Percentiles rank a stretch among this genome's conserved stretches.
These are phyloP conservation scores for Atrichornis clamosus DNA, from an alignment of 2,113 vertebrate species.

Conservation along the genomic window DNA sequence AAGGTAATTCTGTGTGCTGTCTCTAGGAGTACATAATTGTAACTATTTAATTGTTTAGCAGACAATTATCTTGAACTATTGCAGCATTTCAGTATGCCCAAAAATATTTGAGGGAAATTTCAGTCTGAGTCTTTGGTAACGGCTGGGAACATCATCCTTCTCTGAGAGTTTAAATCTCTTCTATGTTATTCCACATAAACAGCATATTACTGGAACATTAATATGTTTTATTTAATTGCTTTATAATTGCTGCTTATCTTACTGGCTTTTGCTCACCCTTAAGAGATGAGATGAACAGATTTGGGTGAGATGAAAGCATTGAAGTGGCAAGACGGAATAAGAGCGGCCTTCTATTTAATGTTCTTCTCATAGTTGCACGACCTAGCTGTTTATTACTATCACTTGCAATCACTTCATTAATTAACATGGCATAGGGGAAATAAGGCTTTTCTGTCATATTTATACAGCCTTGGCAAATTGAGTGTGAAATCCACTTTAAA, in stretches of 20 bases:
- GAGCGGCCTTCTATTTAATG: background rate
- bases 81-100: background rate
- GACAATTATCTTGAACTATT: background rate
- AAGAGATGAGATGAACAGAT: background rate
- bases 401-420: background rate
- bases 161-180: background rate
- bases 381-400: background rate
- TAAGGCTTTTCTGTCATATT: background rate
- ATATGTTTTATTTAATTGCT: background rate
- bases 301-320: background rate
- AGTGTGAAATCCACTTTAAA: background rate
- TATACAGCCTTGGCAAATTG: background rate
- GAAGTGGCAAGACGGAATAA: background rate
- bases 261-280: background rate
- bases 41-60: background rate
- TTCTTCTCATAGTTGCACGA: background rate
- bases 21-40: background rate
- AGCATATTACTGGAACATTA: background rate
- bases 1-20: background rate
- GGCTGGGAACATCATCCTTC: background rate
- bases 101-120: background rate
- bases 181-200: background rate
- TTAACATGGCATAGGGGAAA: background rate
- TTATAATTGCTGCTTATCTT: background rate
- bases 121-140: background rate